Base-by-base conservation (phyloP, 2,113 vertebrate genomes). In the Heloderma charlesbogerti region DNA sequence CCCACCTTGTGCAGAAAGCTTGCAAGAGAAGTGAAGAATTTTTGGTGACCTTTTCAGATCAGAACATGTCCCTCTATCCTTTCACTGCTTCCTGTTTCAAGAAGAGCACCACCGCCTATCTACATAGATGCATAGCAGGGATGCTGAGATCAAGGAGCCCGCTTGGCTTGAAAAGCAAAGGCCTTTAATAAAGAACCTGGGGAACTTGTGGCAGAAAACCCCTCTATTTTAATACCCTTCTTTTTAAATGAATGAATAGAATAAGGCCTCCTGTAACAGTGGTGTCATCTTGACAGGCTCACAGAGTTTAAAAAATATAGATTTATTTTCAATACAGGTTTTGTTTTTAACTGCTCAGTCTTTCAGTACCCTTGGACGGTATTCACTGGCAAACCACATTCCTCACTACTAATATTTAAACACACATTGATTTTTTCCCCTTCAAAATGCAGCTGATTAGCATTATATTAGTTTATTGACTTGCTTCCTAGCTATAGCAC, bases 221-320 rank as follows among this genome's bases (percentile, higher is more conserved):
- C 13, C 48, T 93, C 48, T 90, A 71, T 86, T 93, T 94, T 89
- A 80, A 78, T 91, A 25, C 20, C 13, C 31, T 20, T 25, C 22
- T 82, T 20, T 25, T 45, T 77, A 3, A 63, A 83, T 87, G 72
- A 93, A 93, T 88, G 4, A 92, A 60, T 15, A 60, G 74, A 89
- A 31, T 6, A 93, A 54, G 60, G 91, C 12, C 40, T 92, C 7
- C 66, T 86, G n/a, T 0, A 88, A 6, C 3, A 72, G 0, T 29
- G 48, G 29, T 9, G 31, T 77, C 20, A n/a, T 3, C 40, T 88
- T 43, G 89, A 85, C 18, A 51, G 48, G n/a, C 2, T 88, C 4
- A 67, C 16, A 80, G 31, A 45, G 2, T 40, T 34, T 66, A 48
- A 22, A 88, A 67, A 48, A 88, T 67, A 77, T 67, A 78, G 57